phyloP scores from a whole-genome alignment of 2,888 invertebrate species.

The Synergus itoensis region DNA sequence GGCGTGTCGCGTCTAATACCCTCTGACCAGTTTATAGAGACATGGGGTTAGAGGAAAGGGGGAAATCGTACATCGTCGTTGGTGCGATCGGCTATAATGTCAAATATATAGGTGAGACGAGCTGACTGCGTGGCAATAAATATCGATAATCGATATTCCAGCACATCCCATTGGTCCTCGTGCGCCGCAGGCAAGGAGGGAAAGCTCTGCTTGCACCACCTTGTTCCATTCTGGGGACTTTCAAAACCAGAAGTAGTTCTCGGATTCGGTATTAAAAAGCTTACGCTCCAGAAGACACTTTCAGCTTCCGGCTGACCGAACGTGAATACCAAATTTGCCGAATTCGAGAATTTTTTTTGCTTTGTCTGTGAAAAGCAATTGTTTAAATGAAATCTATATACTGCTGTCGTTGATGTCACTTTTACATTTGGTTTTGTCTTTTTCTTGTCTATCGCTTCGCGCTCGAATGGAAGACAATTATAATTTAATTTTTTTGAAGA shows the following conservation, averaged over 20 bases:
- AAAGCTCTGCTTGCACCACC: constrained; percentile 38
- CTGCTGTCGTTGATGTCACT: neutral
- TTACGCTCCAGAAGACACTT: constrained; percentile 63
- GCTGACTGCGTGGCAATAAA: constrained; percentile 71
- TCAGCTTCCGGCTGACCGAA: constrained; percentile 61
- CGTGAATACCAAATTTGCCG: constrained; percentile 64
- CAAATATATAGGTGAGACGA: constrained; percentile 62
- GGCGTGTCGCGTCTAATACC: constrained; percentile 38
- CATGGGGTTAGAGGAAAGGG: neutral
- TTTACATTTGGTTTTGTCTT: neutral
- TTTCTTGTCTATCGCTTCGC: neutral
- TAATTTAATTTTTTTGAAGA: neutral
- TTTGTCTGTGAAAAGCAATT: neutral
- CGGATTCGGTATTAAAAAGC: constrained; percentile 68
- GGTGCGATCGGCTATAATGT: constrained; percentile 58
- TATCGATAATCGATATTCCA: constrained; percentile 71
- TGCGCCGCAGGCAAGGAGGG: constrained; percentile 59
- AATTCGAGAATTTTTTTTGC: constrained; percentile 22
- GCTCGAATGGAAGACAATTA: neutral
- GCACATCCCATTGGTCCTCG: constrained; percentile 64
- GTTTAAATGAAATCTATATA: neutral
- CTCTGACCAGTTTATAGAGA: constrained; percentile 29
- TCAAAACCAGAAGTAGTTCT: constrained; percentile 68
- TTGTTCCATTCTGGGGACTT: constrained; percentile 59
- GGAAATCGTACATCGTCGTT: constrained; percentile 54